Percentiles rank a stretch among this genome's conserved stretches.
Evolutionary conservation across 1,140 invertebrate genomes (phyloP).

Genomic region (Ectropis grisescens): DNA sequence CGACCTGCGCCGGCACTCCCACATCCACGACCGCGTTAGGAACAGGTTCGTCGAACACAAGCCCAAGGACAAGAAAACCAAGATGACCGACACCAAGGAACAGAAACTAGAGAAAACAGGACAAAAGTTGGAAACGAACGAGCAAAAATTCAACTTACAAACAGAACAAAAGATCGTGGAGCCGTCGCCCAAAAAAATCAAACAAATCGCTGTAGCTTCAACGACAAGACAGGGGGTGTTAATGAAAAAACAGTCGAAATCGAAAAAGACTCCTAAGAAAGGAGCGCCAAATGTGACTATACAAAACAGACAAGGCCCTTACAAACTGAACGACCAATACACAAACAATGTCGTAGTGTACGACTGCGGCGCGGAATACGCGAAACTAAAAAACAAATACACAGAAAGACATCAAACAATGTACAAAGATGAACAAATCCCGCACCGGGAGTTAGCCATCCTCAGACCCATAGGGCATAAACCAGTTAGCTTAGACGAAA

Average conservation of each 20-base stretch:
- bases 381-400: constrained; percentile 9
- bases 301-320: constrained; percentile 17
- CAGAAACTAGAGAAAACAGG: constrained; percentile 5
- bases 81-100: constrained; percentile 14
- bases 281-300: constrained; percentile 44
- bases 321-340: constrained; percentile 24
- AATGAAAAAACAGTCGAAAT: constrained; percentile 28
- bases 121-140: too few species aligned
- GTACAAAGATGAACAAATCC: constrained; percentile 15
- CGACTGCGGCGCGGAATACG: constrained; percentile 18
- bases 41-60: constrained; percentile 19
- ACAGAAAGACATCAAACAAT: neutral
- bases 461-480: constrained; percentile 21
- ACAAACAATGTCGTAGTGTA: constrained; percentile 25
- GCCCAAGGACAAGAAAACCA: constrained; percentile 7
- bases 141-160: constrained; percentile 9
- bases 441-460: constrained; percentile 24
- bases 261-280: constrained; percentile 24
- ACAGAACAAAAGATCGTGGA: constrained; percentile 9
- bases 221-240: constrained; percentile 17
- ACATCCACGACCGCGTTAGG: constrained; percentile 74
- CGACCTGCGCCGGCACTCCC: constrained; percentile 90
- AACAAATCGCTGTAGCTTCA: constrained; percentile 16
- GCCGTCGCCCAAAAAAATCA: constrained; percentile 1
- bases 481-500: constrained; percentile 8